Conservation (phyloP, 92 coral and sea anemone genomes). For the Chrysogorgia sp. region DNA sequence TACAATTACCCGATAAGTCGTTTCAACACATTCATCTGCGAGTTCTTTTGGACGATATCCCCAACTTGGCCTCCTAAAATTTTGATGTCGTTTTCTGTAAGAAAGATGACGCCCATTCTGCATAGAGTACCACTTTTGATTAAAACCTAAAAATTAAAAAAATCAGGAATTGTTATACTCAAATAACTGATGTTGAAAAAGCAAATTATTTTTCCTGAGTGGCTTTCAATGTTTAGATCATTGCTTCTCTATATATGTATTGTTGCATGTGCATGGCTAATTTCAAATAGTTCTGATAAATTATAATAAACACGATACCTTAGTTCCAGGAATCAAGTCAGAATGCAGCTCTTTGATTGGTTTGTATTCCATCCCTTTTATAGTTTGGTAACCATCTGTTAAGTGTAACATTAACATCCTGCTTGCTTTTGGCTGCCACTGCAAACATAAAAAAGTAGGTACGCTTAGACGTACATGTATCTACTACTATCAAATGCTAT, state of each 20-base stretch:
- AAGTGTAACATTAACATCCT: constrained; percentile 79
- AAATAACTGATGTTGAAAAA: background rate
- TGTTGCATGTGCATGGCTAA: background rate
- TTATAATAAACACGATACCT: constrained; percentile 54
- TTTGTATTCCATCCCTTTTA: constrained; percentile 87
- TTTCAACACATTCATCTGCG: constrained; percentile 77
- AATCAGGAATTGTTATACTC: background rate
- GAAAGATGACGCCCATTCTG: constrained; percentile 73
- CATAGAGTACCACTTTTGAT: constrained; percentile 66
- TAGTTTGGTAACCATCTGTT: constrained; percentile 77
- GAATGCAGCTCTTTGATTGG: constrained; percentile 61
- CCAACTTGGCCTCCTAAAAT: constrained; percentile 79
- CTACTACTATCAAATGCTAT: too few relatives aligned
- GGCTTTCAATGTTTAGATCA: too few relatives aligned
- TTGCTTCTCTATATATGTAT: background rate
- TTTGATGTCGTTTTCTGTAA: constrained; percentile 63
- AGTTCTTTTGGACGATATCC: constrained; percentile 66
- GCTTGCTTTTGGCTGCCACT: constrained; percentile 78
- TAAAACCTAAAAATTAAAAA: constrained; percentile 59
- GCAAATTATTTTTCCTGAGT: too few relatives aligned
- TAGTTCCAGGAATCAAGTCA: constrained; percentile 76
- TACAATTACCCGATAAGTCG: too few relatives aligned
- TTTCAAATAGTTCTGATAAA: background rate
- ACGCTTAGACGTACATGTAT: too few relatives aligned
- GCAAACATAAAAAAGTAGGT: too few relatives aligned